Percentiles rank a stretch among this genome's conserved stretches.
These are phyloP conservation scores for Muricea muricata DNA, from an alignment of 92 coral and sea anemone species.

Conservation along the genomic window DNA sequence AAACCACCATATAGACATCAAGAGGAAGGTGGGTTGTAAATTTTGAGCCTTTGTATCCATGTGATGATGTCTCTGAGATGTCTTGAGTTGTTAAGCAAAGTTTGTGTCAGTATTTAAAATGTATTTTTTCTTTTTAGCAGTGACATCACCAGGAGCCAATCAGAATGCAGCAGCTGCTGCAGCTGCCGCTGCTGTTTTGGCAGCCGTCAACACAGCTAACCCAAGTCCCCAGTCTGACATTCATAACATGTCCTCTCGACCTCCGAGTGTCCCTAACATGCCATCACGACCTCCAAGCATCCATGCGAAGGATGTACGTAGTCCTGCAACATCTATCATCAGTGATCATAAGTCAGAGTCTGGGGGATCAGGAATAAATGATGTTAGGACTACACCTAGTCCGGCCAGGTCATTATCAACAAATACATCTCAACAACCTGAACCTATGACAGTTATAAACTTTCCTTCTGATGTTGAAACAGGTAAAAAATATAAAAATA, in stretches of 20 bases:
- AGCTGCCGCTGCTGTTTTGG: conserved; percentile 82
- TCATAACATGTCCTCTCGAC: conserved; percentile 67
- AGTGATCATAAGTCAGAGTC: conserved; percentile 67
- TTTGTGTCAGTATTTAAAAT: background rate
- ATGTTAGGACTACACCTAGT: conserved; percentile 74
- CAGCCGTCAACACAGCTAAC: conserved; percentile 73
- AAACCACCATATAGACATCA: conserved; percentile 5
- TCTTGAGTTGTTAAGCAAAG: too few species aligned
- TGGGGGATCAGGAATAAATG: conserved; percentile 56
- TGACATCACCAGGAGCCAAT: conserved; percentile 41
- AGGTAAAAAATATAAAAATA: background rate
- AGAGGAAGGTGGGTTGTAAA: conserved; percentile 34
- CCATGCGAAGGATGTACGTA: conserved; percentile 63
- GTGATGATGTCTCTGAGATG: too few species aligned
- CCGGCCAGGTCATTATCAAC: conserved; percentile 24
- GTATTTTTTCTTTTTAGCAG: conserved; percentile 8
- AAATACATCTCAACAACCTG: background rate
- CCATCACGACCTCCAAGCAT: conserved; percentile 61
- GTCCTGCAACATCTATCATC: conserved; percentile 65
- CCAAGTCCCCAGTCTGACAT: conserved; percentile 62
- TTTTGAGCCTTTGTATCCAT: background rate
- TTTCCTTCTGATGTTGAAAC: conserved; percentile 27
- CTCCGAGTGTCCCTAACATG: conserved; percentile 71
- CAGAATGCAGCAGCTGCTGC: conserved; percentile 83
- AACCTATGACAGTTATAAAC: background rate